These are phyloP conservation scores for Tinea semifulvella DNA, from an alignment of 2,888 invertebrate species.

Conservation along the genomic window DNA sequence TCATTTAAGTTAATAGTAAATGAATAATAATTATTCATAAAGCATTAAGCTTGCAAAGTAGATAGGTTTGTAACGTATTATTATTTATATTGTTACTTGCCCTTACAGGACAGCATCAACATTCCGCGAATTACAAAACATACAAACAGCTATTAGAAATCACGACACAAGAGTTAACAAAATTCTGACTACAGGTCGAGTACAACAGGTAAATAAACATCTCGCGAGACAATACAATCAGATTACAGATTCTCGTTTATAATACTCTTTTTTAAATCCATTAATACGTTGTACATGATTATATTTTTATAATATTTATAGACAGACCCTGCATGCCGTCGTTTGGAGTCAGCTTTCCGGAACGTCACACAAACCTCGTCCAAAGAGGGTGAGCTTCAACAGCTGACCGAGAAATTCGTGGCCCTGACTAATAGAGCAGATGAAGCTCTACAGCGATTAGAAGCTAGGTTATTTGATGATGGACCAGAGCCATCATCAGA, in stretches of 20 bases:
- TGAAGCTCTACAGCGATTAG: conserved; percentile 47
- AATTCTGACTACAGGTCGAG: conserved; percentile 36
- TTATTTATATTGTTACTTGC: no score
- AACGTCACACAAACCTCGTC: conserved; percentile 43
- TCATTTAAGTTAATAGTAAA: no score
- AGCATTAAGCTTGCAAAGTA: no score
- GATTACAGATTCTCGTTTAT: no score
- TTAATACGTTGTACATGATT: not conserved
- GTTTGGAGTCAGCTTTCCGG: conserved; percentile 45
- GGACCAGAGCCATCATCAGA: conserved; percentile 32
- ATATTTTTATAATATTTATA: conserved; percentile 24
- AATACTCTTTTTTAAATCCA: no score
- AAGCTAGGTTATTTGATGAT: conserved; percentile 39
- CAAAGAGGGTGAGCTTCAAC: conserved; percentile 49
- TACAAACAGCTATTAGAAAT: conserved; percentile 56
- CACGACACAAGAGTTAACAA: conserved; percentile 51
- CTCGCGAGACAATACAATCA: no score
- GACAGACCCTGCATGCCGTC: conserved; percentile 45
- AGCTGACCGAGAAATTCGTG: conserved; percentile 55
- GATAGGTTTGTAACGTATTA: not conserved
- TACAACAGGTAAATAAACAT: conserved; percentile 34
- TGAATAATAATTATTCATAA: no score
- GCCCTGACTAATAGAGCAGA: conserved; percentile 54
- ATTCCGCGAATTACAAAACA: conserved; percentile 62
- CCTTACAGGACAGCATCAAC: conserved; percentile 64